phyloP scores from a whole-genome alignment of 2,888 invertebrate genomes.

The Meiosimyza platycephala region DNA sequence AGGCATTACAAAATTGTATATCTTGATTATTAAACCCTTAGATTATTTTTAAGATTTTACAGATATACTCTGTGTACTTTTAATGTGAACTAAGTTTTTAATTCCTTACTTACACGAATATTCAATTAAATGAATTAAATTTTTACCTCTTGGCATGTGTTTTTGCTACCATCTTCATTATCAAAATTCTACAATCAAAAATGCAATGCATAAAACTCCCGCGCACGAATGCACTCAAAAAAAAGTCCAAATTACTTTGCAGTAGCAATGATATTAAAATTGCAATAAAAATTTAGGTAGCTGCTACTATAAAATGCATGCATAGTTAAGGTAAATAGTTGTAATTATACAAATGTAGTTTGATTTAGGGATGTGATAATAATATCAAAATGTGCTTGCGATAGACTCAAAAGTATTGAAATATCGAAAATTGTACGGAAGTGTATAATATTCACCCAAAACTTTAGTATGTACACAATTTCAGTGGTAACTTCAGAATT shows the following conservation, averaged over 20 bases:
- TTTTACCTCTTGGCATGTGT: neutral
- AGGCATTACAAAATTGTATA: too few species aligned
- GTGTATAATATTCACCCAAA: too few species aligned
- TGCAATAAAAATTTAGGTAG: slow-evolving; percentile 34
- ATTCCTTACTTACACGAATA: slow-evolving; percentile 11
- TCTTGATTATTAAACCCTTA: too few species aligned
- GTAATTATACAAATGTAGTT: neutral
- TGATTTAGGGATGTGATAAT: too few species aligned
- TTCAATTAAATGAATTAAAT: slow-evolving; percentile 17
- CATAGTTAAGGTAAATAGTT: slow-evolving; percentile 4
- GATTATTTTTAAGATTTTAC: too few species aligned
- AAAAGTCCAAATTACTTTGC: slow-evolving; percentile 34
- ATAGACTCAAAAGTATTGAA: too few species aligned
- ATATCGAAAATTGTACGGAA: too few species aligned
- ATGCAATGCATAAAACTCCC: slow-evolving; percentile 5
- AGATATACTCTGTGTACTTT: neutral
- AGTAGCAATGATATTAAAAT: slow-evolving; percentile 39
- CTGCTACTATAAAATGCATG: slow-evolving; percentile 15
- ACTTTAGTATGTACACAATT: too few species aligned
- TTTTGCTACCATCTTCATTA: neutral
- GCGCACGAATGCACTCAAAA: slow-evolving; percentile 8
- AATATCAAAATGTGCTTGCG: too few species aligned
- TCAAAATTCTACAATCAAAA: slow-evolving; percentile 16
- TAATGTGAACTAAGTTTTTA: neutral
- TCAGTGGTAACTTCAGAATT: too few species aligned